Conservation (phyloP, 2,113 vertebrate genomes). For the Gnathonemus longibarbis region DNA sequence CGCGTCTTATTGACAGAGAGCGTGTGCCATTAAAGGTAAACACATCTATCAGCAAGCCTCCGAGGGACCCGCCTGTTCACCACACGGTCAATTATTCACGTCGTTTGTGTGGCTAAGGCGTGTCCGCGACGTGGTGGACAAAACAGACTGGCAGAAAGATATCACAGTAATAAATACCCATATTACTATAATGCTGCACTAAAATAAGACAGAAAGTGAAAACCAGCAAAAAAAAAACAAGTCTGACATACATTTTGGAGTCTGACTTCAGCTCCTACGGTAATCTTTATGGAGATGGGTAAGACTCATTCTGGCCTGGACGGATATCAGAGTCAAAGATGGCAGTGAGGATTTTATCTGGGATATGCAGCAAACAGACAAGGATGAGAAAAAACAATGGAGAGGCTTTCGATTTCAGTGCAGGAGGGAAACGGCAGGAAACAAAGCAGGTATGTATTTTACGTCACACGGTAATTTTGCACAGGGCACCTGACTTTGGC, state of each 20-base stretch:
- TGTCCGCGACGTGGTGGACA: not conserved
- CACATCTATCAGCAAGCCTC: not conserved
- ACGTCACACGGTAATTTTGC: not conserved
- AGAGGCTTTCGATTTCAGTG: not conserved
- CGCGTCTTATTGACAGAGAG: not conserved
- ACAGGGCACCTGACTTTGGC: not conserved
- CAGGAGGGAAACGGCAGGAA: not conserved
- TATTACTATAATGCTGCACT: not conserved
- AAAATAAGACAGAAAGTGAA: not conserved
- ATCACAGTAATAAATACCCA: not conserved
- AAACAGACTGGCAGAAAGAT: not conserved
- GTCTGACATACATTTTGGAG: not conserved
- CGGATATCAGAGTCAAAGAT: not conserved
- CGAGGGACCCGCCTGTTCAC: not conserved
- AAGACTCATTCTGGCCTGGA: not conserved
- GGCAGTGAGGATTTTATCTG: not conserved
- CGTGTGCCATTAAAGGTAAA: not conserved
- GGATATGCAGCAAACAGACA: not conserved
- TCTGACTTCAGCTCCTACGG: not conserved
- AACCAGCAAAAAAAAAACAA: not conserved
- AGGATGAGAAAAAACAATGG: not conserved
- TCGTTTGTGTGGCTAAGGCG: not conserved
- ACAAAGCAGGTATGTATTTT: not conserved
- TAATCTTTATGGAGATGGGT: not conserved
- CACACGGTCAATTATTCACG: constrained; percentile 15